Evolutionary conservation across 1,140 invertebrate species (phyloP).

Genomic region (Phthorimaea operculella): DNA sequence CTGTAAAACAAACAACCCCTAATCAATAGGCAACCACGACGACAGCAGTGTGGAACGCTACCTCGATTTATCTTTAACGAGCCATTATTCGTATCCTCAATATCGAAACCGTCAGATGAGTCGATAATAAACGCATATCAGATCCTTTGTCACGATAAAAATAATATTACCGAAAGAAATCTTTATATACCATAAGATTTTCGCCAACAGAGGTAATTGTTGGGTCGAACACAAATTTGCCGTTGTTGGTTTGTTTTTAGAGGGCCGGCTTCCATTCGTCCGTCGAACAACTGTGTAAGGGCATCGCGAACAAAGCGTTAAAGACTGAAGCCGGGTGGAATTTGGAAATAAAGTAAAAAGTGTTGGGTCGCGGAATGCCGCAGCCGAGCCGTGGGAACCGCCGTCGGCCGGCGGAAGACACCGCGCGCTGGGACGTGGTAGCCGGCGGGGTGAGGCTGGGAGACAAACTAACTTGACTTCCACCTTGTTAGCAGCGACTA

Average conservation of each 20-base stretch:
- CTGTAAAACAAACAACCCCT: no score
- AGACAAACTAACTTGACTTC: no score
- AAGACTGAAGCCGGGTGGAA: neutral
- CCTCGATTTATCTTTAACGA: no score
- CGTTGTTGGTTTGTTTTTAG: neutral
- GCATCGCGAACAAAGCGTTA: slow-evolving; percentile 4
- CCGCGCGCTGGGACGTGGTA: neutral
- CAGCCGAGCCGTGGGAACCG: neutral
- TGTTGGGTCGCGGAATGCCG: neutral
- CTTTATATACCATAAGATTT: neutral
- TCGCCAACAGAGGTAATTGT: neutral
- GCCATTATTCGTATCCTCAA: no score
- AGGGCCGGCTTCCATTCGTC: neutral
- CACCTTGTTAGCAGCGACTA: no score
- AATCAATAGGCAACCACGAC: no score
- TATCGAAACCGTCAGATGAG: no score
- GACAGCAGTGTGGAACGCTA: no score
- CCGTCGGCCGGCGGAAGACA: neutral
- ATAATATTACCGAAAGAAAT: neutral
- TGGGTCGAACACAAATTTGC: neutral
- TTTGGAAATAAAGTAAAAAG: slow-evolving; percentile 4
- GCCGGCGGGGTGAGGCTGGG: no score
- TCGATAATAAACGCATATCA: no score
- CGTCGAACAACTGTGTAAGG: slow-evolving; percentile 3
- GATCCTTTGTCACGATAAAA: no score